Base-by-base conservation (phyloP, 2,888 invertebrate genomes). In the Willowsia nigromaculata region DNA sequence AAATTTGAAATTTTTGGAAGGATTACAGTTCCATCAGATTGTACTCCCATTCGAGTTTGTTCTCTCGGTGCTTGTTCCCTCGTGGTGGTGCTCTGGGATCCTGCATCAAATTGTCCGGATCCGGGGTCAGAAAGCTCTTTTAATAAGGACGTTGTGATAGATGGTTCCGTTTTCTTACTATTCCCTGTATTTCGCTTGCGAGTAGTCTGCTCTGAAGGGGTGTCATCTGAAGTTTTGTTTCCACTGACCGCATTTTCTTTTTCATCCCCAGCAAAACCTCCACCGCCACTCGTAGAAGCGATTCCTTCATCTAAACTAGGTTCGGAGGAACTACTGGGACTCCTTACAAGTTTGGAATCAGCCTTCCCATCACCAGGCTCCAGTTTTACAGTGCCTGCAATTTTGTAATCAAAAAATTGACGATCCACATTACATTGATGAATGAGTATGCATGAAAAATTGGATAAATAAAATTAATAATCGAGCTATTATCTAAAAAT, bases 11-110 rank as follows among this genome's bases (percentile, higher is more conserved):
- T 43, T 53, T 68, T 84, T 40, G 89, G 89, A 15, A 88, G 88
- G n/a, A 84, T n/a, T 1, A 84, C 78, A 9, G 78, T 65, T 50
- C 88, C 88, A 83, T 88, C 88, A 0, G 76, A n/a, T 85, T 89
- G 80, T 18, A 89, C 47, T 65, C 80, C 84, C 9, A 89, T 53
- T 33, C 40, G n/a, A 2, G n/a, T 6, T 53, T 18, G 13, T 22
- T 71, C 13, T 33, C 7, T 0, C 11, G n/a, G 33, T 0, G 50
- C 33, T 18, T 62, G 15, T 43, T 37, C 80, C 30, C 0, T 25
- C 3, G 78, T 27, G 30, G 15, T 56, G 22, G 78, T 25, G 1
- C 30, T 0, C 15, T 62, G 27, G 11, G 33, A 1, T 25, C 53
- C 59, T 30, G 27, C 11, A 7, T 43, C 50, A n/a, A n/a, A n/a